Percentiles rank a stretch among this genome's conserved stretches.
These are phyloP conservation scores for Chrysolina oricalcia DNA, from an alignment of 2,888 invertebrate species.

Conservation along the genomic window DNA sequence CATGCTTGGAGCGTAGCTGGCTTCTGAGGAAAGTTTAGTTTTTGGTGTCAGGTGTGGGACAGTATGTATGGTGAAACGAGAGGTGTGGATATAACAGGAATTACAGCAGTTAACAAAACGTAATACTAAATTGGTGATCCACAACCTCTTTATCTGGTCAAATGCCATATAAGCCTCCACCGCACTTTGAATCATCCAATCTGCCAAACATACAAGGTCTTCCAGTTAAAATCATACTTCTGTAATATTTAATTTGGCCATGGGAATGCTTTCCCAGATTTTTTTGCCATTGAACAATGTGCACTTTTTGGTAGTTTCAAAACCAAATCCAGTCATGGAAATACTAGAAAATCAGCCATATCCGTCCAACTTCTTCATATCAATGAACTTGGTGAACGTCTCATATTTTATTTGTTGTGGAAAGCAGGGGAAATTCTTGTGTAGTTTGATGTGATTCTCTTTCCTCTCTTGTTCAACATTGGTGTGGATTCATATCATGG, in stretches of 20 bases:
- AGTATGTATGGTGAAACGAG: neutral
- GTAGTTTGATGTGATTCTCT: constrained; percentile 9
- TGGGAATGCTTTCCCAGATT: too few species aligned
- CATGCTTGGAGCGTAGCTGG: neutral
- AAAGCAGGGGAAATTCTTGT: neutral
- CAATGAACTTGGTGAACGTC: neutral
- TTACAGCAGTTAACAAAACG: too few species aligned
- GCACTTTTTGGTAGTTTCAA: neutral
- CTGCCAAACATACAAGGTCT: neutral
- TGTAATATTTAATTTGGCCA: too few species aligned
- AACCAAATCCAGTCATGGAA: neutral
- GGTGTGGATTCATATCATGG: constrained; percentile 32
- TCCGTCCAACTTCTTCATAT: neutral
- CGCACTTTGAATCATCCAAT: neutral
- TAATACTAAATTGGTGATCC: too few species aligned
- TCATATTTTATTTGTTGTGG: too few species aligned
- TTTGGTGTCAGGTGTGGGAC: constrained; percentile 4
- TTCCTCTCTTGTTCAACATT: neutral
- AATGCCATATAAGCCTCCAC: too few species aligned
- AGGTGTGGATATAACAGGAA: neutral
- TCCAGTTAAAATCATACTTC: neutral
- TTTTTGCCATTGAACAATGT: too few species aligned
- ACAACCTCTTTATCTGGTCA: too few species aligned
- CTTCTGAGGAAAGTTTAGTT: neutral
- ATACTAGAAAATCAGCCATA: neutral